Evolutionary conservation across 2,113 vertebrate species (phyloP).

Genomic region (Suncus etruscus): DNA sequence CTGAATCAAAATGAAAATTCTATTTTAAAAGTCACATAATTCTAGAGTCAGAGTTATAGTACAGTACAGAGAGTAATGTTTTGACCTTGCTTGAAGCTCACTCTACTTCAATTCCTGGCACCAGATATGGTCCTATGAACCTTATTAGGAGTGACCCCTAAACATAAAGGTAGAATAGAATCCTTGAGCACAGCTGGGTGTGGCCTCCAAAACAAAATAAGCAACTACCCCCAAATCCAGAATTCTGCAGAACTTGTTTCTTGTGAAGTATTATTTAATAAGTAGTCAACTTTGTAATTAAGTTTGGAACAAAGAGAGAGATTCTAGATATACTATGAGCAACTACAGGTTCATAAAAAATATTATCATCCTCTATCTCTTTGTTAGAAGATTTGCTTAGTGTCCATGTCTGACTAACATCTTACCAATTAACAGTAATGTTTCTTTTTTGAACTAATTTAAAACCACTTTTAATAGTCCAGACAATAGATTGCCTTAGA

Average conservation of each 20-base stretch:
- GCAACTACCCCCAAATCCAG: not conserved
- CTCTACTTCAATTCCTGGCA: too few relatives aligned
- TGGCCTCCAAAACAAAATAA: not conserved
- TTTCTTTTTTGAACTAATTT: slow-evolving; percentile 67
- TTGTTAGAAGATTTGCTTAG: slow-evolving; percentile 36
- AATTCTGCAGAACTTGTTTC: slow-evolving; percentile 22
- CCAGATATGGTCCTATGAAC: too few relatives aligned
- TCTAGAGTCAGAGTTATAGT: too few relatives aligned
- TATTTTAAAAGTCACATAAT: not conserved
- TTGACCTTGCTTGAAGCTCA: too few relatives aligned
- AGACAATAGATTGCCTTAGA: slow-evolving; percentile 43
- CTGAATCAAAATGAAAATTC: not conserved
- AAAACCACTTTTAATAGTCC: slow-evolving; percentile 52
- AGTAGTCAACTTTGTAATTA: not conserved
- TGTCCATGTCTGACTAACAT: not conserved
- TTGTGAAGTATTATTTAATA: not conserved
- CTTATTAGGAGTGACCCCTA: too few relatives aligned
- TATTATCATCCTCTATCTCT: not conserved
- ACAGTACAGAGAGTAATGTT: too few relatives aligned
- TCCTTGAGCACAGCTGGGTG: not conserved
- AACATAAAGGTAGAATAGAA: not conserved
- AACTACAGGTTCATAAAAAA: not conserved
- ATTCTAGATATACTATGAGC: not conserved
- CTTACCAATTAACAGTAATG: slow-evolving; percentile 20
- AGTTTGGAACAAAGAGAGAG: not conserved